Conservation (phyloP, 2,888 invertebrate genomes). For the Hypena proboscidalis region DNA sequence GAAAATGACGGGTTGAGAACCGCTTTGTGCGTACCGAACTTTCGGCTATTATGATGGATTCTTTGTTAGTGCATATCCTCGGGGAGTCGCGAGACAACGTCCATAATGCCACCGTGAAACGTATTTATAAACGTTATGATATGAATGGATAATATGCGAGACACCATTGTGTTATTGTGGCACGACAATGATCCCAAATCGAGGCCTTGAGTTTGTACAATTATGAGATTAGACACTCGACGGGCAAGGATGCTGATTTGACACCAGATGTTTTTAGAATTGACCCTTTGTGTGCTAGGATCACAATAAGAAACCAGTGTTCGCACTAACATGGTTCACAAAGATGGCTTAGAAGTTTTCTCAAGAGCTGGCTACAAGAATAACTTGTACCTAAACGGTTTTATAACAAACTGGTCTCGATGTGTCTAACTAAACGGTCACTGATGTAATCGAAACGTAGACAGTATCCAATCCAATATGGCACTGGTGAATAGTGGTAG, state of each 20-base stretch:
- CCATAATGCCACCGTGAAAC: conserved; percentile 78
- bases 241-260: conserved; percentile 50
- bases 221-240: conserved; percentile 69
- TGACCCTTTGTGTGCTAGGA: conserved; percentile 51
- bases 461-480: no score
- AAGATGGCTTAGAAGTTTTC: conserved; percentile 16
- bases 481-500: no score
- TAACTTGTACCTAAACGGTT: conserved; percentile 18
- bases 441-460: background rate
- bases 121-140: conserved; percentile 83
- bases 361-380: conserved; percentile 1
- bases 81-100: conserved; percentile 72
- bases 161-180: conserved; percentile 64
- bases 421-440: background rate
- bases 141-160: conserved; percentile 81
- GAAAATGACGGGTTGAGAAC: conserved; percentile 82
- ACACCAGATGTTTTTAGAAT: conserved; percentile 52
- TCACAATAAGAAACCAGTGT: conserved; percentile 39
- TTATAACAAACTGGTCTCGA: background rate
- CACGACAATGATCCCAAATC: conserved; percentile 54
- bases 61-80: conserved; percentile 79
- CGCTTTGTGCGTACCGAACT: conserved; percentile 72
- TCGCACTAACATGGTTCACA: conserved; percentile 25
- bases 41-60: conserved; percentile 74
- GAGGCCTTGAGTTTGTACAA: conserved; percentile 75